phyloP scores from a whole-genome alignment of 2,113 vertebrate species.

The Lutjanus erythropterus region DNA sequence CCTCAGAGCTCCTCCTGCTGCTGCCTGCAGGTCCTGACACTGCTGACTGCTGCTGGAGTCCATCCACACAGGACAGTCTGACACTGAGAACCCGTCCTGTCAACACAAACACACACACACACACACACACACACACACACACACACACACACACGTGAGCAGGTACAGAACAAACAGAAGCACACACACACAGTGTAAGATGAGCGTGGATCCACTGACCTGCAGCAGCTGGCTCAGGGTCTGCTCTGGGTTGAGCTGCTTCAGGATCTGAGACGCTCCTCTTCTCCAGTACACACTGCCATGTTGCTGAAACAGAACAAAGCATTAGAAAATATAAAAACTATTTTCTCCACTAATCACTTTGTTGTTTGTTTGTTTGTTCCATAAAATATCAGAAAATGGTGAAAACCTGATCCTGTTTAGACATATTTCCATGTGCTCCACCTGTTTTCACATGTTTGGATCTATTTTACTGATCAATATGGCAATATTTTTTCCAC shows the following conservation, averaged over 20 bases:
- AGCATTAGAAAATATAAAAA: too few species aligned
- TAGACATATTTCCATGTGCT: too few species aligned
- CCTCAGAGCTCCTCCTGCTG: constrained; percentile 87
- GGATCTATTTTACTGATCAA: too few species aligned
- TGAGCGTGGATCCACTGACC: constrained; percentile 79
- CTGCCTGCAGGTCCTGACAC: constrained; percentile 87
- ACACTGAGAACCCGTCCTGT: constrained; percentile 90
- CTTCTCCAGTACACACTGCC: constrained; percentile 94
- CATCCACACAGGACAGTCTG: constrained; percentile 94
- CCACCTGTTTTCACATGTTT: too few species aligned
- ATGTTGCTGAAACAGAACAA: constrained; percentile 89
- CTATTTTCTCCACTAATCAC: too few species aligned
- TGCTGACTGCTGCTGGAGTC: constrained; percentile 91
- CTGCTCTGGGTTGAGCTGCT: constrained; percentile 75
- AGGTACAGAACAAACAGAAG: constrained; percentile 56
- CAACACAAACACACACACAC: background rate
- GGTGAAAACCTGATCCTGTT: too few species aligned
- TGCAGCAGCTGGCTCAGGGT: constrained; percentile 86
- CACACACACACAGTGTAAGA: constrained; percentile 39
- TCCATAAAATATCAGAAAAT: too few species aligned
- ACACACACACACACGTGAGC: constrained; percentile 29
- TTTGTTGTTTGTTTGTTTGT: too few species aligned
- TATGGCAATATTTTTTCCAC: too few species aligned
- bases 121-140: constrained; percentile 73
- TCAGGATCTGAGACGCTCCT: constrained; percentile 85